Evolutionary conservation across 2,888 invertebrate species (phyloP).

Genomic region (Spatulosminthurus flaviceps): DNA sequence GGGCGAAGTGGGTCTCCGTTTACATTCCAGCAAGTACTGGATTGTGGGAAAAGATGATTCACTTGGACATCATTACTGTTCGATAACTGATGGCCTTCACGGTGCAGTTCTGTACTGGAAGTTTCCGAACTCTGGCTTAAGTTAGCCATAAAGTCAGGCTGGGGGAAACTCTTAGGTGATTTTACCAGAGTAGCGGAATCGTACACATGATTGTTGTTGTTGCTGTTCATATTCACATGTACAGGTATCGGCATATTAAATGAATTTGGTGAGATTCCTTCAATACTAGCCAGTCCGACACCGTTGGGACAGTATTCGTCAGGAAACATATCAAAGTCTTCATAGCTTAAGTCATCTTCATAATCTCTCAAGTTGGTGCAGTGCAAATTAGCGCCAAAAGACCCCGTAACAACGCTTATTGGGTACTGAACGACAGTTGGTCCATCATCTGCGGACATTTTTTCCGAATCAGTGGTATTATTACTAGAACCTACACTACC

Average conservation of each 20-base stretch:
- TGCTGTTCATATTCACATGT: constrained; percentile 24
- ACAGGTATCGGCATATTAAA: constrained; percentile 41
- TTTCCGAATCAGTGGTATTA: not conserved
- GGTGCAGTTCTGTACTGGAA: constrained; percentile 9
- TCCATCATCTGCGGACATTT: constrained; percentile 49
- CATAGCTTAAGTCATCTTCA: constrained; percentile 44
- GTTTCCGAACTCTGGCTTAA: constrained; percentile 6
- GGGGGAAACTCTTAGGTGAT: constrained; percentile 26
- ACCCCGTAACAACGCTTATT: constrained; percentile 32
- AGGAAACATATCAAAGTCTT: constrained; percentile 56
- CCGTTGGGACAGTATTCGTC: constrained; percentile 63
- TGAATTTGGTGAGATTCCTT: constrained; percentile 31
- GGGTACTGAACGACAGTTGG: constrained; percentile 52
- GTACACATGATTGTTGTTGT: constrained; percentile 14
- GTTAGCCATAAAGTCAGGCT: constrained; percentile 36
- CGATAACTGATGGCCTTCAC: not conserved
- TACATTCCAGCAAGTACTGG: constrained; percentile 22
- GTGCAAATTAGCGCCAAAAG: constrained; percentile 24
- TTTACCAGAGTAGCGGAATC: not conserved
- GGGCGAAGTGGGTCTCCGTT: constrained; percentile 21
- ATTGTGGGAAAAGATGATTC: constrained; percentile 25
- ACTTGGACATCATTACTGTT: not conserved
- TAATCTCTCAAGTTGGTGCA: constrained; percentile 31
- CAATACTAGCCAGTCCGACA: constrained; percentile 30
- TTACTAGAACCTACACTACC: not conserved